Evolutionary conservation across 2,888 invertebrate species (phyloP), one percentile per base, ranked within the genome.

Genomic region (Ashinkailepas kermadecensis): DNA sequence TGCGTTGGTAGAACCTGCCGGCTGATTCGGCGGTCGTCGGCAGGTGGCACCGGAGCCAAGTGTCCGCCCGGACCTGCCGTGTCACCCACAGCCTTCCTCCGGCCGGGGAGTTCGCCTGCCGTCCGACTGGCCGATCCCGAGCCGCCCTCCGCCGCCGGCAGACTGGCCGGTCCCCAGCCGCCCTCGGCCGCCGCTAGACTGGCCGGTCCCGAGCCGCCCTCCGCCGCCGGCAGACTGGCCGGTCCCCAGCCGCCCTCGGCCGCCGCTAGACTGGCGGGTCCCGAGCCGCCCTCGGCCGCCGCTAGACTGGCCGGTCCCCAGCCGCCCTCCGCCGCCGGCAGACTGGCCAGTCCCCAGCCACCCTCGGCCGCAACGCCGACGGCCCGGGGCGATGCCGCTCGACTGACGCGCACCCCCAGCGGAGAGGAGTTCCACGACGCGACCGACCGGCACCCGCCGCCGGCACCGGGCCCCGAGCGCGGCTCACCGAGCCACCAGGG

Each of bases 361-460:
- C 39, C 39, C 39, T 39, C 39, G 2, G 39, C 39, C 39, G 39
- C 39, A 39, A 39, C 39, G 39, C 39, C 39, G 39, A 39, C 39
- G 39, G 1, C 39, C 39, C 39, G 39, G 4, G 39, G 39, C 39
- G 39, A 4, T 39, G 39, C 39, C 39, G 39, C 2, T 39, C 39
- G 39, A 39, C 39, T 4, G 39, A 39, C 39, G 4, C 39, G 39
- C 39, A 39, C 70, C 6, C 8, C 70, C 70, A 70, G 70, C 39
- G 70, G 70, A 4, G 70, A 70, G 25, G 70, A 70, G 25, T 70
- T 70, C 15, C 70, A 70, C 39, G 70, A 70, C 70, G 70, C 70
- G 25, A 39, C 13, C 39, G 70, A 70, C 15, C 25, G 70, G 15
- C 12, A 13, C 4, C 13, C 10, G 39, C 25, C 15, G 7, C 39